A percentile compares a stretch with the other conserved stretches of the same genome.
phyloP scores from a whole-genome alignment of 92 coral and sea anemone genomes.

The Meandrina meandrites region DNA sequence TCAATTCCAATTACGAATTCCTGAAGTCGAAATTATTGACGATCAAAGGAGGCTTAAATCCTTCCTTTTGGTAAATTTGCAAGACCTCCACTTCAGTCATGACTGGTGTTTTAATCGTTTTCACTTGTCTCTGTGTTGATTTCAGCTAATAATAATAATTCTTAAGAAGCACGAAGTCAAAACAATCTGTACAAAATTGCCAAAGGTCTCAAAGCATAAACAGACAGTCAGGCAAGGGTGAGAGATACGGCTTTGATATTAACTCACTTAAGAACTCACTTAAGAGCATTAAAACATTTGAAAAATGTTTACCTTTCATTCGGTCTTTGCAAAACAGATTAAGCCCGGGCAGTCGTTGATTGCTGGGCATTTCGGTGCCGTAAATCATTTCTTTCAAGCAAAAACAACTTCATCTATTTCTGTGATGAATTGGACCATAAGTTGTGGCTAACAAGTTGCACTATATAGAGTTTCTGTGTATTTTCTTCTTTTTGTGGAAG shows the following conservation, averaged over 20 bases:
- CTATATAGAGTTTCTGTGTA: background rate
- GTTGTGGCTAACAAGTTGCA: background rate
- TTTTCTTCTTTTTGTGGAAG: background rate
- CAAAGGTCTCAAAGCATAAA: constrained; percentile 3
- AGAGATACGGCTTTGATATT: background rate
- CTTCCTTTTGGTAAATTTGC: constrained; percentile 32
- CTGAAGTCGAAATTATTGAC: constrained; percentile 63
- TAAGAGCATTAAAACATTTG: background rate
- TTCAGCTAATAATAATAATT: background rate
- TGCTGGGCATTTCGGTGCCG: background rate
- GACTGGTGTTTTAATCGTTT: constrained; percentile 13
- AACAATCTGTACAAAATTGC: background rate
- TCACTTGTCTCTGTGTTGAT: background rate
- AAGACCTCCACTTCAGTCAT: constrained; percentile 17
- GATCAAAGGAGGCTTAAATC: constrained; percentile 32
- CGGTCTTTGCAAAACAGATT: background rate
- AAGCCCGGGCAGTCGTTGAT: background rate
- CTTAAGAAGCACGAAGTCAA: background rate
- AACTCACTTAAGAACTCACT: background rate
- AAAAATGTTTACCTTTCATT: background rate
- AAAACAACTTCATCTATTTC: background rate
- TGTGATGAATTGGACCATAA: background rate
- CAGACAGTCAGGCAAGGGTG: background rate
- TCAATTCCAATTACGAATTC: constrained; percentile 53
- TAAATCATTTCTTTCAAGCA: background rate